phyloP scores from a whole-genome alignment of 2,797 vertebrate genomes.

The Rhabdophis nuchalis region DNA sequence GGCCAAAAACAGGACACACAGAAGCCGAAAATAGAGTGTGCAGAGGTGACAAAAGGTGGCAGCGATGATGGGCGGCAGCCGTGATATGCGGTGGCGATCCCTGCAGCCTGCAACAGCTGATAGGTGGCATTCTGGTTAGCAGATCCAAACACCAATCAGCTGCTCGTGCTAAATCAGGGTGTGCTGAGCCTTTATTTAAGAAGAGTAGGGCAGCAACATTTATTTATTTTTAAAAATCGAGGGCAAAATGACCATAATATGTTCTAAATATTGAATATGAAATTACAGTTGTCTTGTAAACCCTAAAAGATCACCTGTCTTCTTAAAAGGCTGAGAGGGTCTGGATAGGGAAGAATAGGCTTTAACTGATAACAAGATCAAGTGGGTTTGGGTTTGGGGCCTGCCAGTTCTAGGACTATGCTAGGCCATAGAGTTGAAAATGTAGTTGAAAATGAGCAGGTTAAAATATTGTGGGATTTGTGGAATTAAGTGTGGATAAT shows the following conservation, averaged over 20 bases:
- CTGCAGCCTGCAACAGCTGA: too few species aligned
- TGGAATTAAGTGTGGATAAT: background rate
- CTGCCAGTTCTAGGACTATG: background rate
- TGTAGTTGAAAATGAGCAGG: too few species aligned
- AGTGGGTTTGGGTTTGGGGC: background rate
- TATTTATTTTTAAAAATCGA: background rate
- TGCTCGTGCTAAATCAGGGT: too few species aligned
- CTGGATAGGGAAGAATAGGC: background rate
- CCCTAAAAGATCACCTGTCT: background rate
- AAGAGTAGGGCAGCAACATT: background rate
- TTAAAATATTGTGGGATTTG: too few species aligned
- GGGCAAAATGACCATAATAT: background rate
- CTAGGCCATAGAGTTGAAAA: background rate
- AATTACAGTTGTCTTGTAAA: background rate
- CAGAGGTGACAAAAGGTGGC: too few species aligned
- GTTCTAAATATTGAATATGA: background rate
- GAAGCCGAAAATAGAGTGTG: too few species aligned
- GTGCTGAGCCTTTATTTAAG: background rate
- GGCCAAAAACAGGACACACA: too few species aligned
- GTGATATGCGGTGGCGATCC: too few species aligned
- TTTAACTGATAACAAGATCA: background rate
- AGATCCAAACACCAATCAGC: too few species aligned
- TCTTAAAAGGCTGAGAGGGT: background rate
- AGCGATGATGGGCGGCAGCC: too few species aligned
- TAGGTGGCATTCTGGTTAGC: too few species aligned